phyloP scores from a whole-genome alignment of 2,888 invertebrate genomes.

The Drosophila longiperda region DNA sequence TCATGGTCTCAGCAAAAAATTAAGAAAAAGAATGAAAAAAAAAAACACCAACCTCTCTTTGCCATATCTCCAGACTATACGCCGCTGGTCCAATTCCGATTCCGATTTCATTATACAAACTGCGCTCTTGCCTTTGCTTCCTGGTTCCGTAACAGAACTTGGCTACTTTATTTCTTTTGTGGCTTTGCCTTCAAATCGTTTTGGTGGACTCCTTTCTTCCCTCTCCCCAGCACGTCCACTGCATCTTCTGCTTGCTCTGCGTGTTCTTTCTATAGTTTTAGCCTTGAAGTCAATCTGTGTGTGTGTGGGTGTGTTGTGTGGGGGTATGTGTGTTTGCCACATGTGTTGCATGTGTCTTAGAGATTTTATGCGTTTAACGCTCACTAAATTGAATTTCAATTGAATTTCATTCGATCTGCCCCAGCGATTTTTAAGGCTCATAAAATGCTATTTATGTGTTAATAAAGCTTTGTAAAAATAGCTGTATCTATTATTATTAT shows the following conservation, averaged over 20 bases:
- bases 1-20: conserved; percentile 7
- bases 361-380: conserved; percentile 44
- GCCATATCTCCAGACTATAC: conserved; percentile 29
- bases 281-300: conserved; percentile 24
- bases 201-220: conserved; percentile 45
- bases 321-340: conserved; percentile 20
- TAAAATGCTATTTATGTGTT: not conserved
- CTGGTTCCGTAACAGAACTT: conserved; percentile 55
- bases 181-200: conserved; percentile 69
- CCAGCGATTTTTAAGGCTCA: not conserved
- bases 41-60: conserved; percentile 1
- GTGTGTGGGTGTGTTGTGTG: not conserved
- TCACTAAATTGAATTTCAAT: conserved; percentile 51
- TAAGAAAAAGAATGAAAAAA: not conserved
- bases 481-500: not conserved
- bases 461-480: not conserved
- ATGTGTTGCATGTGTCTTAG: conserved; percentile 59
- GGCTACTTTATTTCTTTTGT: conserved; percentile 52
- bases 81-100: conserved; percentile 52
- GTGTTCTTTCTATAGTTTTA: conserved; percentile 24
- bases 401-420: conserved; percentile 23
- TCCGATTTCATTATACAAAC: conserved; percentile 74
- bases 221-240: not conserved
- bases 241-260: conserved; percentile 23
- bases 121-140: conserved; percentile 47